Evolutionary conservation across 2,888 invertebrate species (phyloP), one percentile per base, ranked within the genome.

Genomic region (Tenodera sinensis): DNA sequence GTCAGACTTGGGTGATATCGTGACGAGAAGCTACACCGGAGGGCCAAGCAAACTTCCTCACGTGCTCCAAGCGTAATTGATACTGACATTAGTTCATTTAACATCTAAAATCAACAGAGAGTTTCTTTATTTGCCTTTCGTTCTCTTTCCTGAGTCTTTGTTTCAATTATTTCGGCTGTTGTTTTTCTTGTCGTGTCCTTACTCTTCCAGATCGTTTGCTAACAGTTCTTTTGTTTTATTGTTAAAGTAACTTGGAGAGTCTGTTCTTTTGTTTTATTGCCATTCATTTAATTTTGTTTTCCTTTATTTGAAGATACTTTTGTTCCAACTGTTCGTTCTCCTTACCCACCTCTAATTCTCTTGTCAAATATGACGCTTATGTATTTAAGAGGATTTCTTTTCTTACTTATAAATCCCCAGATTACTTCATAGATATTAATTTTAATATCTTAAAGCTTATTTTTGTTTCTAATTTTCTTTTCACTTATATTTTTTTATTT

Each of bases 1-100:
- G 54, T 71, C 54, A 71, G 3, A 71, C 54, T 15, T 71, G 54
- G 54, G 54, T 25, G 54, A 71, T 12, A 71, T 71, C 54, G 54
- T 71, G 54, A 71, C 25, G 54, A 25, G 54, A 20, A 71, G 20
- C 54, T 71, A 20, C 20, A 15, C 54, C 25, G 25, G 15, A 71
- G 54, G 54, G 54, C 54, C 4, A 71, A 25, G 54, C 3, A 20
- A 71, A 71, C 54, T 3, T 71, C 54, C 25, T 71, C 20, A 20
- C 54, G 25, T 71, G 54, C 54, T 71, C 54, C 54, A 15, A 71
- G 20, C 6, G 54, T 87, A 87, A 87, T 87, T 87, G 86, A 28
- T 87, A 87, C 82, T 30, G 42, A 83, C 87, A 42, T 87, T 83
- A 83, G 34, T 20, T 83, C 87, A 28, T 87, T 87, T 82, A 87